Base-by-base conservation (phyloP, 2,888 invertebrate species). In the Platerodrilus igneus region DNA sequence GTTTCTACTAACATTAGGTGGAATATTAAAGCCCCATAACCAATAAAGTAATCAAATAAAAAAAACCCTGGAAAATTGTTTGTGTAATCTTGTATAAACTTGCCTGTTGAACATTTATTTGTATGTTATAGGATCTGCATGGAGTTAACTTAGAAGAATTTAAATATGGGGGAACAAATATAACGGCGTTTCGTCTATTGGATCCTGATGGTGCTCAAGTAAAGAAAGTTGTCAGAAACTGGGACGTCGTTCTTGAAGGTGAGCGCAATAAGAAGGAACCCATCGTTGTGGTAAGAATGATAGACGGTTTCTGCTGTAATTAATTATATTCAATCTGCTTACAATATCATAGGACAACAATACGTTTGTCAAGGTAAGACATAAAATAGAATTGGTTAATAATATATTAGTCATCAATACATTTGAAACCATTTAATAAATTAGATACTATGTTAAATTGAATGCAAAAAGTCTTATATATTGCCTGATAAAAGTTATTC, bases 81-180 rank as follows among this genome's bases (percentile, higher is more conserved):
- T n/a, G n/a, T n/a, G n/a, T n/a, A n/a, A n/a, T n/a, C n/a, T n/a
- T n/a, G n/a, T n/a, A n/a, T n/a, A n/a, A n/a, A n/a, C n/a, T n/a
- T n/a, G n/a, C n/a, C n/a, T n/a, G n/a, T n/a, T n/a, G n/a, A n/a
- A n/a, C n/a, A n/a, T n/a, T n/a, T n/a, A n/a, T n/a, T n/a, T n/a
- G n/a, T n/a, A n/a, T n/a, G n/a, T n/a, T n/a, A 3, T 62, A 91
- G 90, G 94, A 94, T 68, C 73, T 95, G 47, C 89, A 93, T 59
- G 90, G 88, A 37, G 83, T 96, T 19, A 87, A 94, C 69, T 73
- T 95, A 59, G 90, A 91, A 60, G 90, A 92, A 67, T 95, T 95
- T 68, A 88, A 88, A 64, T 90, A 93, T 66, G 90, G 92, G 4
- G 94, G 94, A 18, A 93, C 94, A 15, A 95, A 95, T 68, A 91